These are phyloP conservation scores for Apaloderma vittatum DNA, from an alignment of 2,113 vertebrate genomes.

Conservation along the genomic window DNA sequence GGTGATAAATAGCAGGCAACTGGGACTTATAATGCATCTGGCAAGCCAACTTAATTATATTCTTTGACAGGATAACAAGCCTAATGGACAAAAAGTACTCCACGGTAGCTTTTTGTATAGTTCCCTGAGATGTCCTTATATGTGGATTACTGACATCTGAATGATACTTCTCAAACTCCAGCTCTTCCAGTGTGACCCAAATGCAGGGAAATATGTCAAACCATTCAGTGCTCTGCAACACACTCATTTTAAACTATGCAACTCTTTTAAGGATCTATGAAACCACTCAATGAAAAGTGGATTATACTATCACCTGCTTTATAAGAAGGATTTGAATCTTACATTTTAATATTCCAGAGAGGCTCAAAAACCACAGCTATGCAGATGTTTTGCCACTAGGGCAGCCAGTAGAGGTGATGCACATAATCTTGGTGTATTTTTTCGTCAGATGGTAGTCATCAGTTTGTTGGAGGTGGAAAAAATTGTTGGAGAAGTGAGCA, in stretches of 20 bases:
- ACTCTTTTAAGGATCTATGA: background rate
- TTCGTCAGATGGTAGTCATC: background rate
- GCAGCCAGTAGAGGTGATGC: background rate
- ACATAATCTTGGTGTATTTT: background rate
- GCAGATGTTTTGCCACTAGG: background rate
- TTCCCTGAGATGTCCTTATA: background rate
- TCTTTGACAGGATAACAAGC: slow-evolving; percentile 35
- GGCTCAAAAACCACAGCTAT: background rate
- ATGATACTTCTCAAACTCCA: background rate
- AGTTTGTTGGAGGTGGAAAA: background rate
- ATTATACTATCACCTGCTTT: background rate
- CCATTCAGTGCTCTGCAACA: background rate
- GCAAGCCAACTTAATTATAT: slow-evolving; percentile 34
- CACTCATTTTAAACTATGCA: background rate
- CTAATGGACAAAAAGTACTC: slow-evolving; percentile 8
- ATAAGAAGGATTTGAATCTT: background rate
- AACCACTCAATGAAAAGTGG: background rate
- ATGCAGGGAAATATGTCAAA: background rate
- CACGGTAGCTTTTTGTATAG: background rate
- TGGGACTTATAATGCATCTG: slow-evolving; percentile 20
- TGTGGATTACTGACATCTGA: background rate
- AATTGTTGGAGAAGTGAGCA: background rate
- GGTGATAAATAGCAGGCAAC: slow-evolving; percentile 45
- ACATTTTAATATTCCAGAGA: background rate
- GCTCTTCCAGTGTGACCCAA: background rate